Evolutionary conservation across 1,140 invertebrate species (phyloP).

Genomic region (Drosophila parabipectinata): DNA sequence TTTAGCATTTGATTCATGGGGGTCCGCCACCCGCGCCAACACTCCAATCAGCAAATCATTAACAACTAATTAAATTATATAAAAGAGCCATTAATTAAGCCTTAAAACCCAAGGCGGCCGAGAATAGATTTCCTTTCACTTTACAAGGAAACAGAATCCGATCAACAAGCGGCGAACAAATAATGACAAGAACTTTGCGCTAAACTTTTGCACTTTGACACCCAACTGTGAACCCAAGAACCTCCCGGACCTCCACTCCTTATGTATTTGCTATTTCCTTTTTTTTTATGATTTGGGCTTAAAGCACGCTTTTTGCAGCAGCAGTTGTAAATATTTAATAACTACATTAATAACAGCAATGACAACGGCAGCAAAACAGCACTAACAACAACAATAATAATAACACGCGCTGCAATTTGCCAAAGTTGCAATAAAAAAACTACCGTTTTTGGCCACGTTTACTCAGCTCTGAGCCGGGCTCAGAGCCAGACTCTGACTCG

Average conservation of each 20-base stretch:
- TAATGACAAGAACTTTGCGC: conserved; percentile 78
- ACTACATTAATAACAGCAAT: conserved; percentile 78
- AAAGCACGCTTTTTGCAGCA: conserved; percentile 62
- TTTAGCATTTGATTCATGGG: conserved; percentile 70
- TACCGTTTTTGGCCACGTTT: conserved; percentile 69
- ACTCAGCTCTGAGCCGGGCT: conserved; percentile 26
- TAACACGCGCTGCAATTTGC: conserved; percentile 79
- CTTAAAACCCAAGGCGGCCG: conserved; percentile 40
- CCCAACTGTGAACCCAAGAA: conserved; percentile 36
- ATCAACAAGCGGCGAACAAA: conserved; percentile 57
- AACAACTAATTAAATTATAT: conserved; percentile 82
- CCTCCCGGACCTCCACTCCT: conserved; percentile 7
- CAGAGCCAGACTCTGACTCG: conserved; percentile 38
- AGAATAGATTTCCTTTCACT: conserved; percentile 57
- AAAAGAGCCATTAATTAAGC: conserved; percentile 78
- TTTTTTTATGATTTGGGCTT: background rate
- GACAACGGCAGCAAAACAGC: conserved; percentile 42
- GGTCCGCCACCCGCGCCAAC: conserved; percentile 43
- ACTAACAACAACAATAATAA: conserved; percentile 43
- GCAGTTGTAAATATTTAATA: conserved; percentile 82
- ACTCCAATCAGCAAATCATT: conserved; percentile 74
- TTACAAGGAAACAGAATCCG: conserved; percentile 38
- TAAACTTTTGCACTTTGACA: conserved; percentile 80
- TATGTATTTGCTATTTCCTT: background rate
- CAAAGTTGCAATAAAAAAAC: conserved; percentile 74